Percentiles rank a stretch among this genome's conserved stretches.
These are phyloP conservation scores for Cyclopterus lumpus DNA, from an alignment of 2,797 vertebrate species.

Conservation along the genomic window DNA sequence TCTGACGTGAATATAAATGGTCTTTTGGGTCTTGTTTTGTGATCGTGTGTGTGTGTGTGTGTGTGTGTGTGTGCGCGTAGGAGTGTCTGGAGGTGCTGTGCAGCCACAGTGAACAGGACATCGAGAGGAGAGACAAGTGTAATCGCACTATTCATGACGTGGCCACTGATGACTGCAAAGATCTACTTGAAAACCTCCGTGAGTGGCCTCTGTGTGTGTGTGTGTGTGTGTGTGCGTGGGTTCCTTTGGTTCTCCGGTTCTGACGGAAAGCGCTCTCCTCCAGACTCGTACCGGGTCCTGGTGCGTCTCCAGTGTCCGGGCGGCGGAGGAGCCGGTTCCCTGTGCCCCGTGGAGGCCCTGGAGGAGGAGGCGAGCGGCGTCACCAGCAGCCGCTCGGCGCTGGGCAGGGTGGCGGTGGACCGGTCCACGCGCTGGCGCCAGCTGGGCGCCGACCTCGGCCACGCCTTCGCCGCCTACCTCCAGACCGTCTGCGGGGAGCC, in stretches of 20 bases:
- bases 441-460: conserved; percentile 85
- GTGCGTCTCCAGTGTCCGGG: conserved; percentile 84
- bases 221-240: neutral
- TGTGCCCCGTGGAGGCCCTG: conserved; percentile 80
- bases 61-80: conserved; percentile 77
- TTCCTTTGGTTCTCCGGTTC: neutral
- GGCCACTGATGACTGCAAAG: conserved; percentile 98
- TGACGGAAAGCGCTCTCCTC: too few species aligned
- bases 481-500: conserved; percentile 86
- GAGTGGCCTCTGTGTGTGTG: conserved; percentile 67
- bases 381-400: conserved; percentile 61
- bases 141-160: conserved; percentile 93
- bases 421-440: conserved; percentile 89
- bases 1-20: conserved; percentile 38
- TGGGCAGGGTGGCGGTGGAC: conserved; percentile 87
- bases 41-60: neutral
- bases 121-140: conserved; percentile 91
- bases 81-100: conserved; percentile 95
- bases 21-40: too few species aligned
- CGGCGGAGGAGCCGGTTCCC: conserved; percentile 71
- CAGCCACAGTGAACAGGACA: conserved; percentile 90
- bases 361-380: conserved; percentile 75
- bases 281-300: conserved; percentile 90
- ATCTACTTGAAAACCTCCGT: conserved; percentile 96
- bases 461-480: conserved; percentile 88